These are phyloP conservation scores for Apis florea DNA, from an alignment of 1,140 invertebrate genomes.

Conservation along the genomic window DNA sequence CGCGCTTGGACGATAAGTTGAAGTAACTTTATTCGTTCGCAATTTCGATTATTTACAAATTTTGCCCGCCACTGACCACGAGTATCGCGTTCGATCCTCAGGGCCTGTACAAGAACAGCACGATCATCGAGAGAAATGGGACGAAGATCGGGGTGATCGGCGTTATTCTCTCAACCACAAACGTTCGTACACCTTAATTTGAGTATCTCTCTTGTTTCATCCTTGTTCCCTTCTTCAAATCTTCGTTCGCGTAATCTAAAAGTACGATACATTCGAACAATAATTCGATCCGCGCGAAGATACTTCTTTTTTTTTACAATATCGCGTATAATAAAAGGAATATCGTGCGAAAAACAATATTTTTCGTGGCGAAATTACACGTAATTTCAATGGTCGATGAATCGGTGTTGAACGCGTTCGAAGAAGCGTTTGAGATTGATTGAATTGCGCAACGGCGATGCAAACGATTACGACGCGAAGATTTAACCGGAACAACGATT, in stretches of 20 bases:
- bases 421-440: not conserved
- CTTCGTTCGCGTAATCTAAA: not conserved
- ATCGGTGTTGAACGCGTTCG: too few species aligned
- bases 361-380: too few species aligned
- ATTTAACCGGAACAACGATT: slow-evolving; percentile 19
- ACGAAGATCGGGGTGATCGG: slow-evolving; percentile 91
- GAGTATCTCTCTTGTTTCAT: not conserved
- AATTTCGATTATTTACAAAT: too few species aligned
- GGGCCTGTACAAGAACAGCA: slow-evolving; percentile 83
- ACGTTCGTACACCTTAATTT: slow-evolving; percentile 80
- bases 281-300: too few species aligned
- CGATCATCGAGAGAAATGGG: slow-evolving; percentile 82
- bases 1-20: too few species aligned
- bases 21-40: too few species aligned
- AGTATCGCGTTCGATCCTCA: slow-evolving; percentile 28
- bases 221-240: not conserved
- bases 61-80: too few species aligned
- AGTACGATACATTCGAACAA: too few species aligned
- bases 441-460: not conserved
- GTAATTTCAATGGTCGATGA: not conserved
- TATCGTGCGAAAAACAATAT: too few species aligned
- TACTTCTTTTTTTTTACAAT: too few species aligned
- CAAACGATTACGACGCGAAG: not conserved
- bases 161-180: slow-evolving; percentile 85
- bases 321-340: too few species aligned